Percentiles rank a stretch among this genome's conserved stretches.
Evolutionary conservation across 2,797 vertebrate species (phyloP).

Genomic region (Picus viridis): DNA sequence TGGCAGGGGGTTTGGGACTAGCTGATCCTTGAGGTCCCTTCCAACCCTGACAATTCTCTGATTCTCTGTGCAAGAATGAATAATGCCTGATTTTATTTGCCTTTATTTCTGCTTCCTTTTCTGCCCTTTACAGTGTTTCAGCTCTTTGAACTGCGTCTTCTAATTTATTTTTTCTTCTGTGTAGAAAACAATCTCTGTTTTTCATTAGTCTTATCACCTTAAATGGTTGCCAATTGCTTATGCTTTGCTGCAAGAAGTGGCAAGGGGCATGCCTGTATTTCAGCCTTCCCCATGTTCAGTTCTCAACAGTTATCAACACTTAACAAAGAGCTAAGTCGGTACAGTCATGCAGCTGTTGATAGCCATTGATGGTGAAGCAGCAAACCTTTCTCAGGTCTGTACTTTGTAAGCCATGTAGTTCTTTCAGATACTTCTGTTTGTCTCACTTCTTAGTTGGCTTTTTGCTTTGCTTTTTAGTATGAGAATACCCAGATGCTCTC

Average conservation of each 20-base stretch:
- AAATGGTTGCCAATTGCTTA: background rate
- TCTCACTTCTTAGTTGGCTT: background rate
- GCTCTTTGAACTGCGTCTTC: background rate
- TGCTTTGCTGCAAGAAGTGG: background rate
- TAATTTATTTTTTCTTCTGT: background rate
- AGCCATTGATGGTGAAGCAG: background rate
- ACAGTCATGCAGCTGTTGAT: accelerated
- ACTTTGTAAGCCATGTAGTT: background rate
- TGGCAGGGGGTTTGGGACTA: too few relatives aligned
- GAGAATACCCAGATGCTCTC: background rate
- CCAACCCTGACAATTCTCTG: too few relatives aligned
- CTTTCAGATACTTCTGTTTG: background rate
- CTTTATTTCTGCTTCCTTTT: background rate
- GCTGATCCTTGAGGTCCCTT: too few relatives aligned
- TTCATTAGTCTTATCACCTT: background rate
- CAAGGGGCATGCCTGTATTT: background rate
- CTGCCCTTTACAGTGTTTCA: background rate
- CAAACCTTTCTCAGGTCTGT: background rate
- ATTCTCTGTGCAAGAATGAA: background rate
- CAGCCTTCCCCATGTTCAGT: background rate
- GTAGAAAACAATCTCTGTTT: background rate
- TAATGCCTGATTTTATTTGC: background rate
- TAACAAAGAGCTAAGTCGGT: background rate
- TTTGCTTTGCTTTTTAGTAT: background rate
- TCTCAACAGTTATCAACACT: background rate